Base-by-base conservation (phyloP, 1,140 invertebrate genomes). In the Wasmannia auropunctata region DNA sequence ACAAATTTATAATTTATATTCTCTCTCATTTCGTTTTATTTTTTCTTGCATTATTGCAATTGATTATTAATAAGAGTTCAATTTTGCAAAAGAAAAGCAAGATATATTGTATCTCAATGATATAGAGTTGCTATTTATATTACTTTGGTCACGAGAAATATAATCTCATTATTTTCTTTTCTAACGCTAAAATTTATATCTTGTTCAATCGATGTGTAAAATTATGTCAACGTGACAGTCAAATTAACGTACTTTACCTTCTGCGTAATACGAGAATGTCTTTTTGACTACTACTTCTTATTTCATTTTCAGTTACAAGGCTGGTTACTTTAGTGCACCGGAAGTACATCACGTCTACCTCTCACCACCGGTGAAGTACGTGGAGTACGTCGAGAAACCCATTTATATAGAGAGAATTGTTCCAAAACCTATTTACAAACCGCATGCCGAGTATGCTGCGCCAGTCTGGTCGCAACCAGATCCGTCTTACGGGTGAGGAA, bases 361-460 rank as follows among this genome's bases (percentile, higher is more conserved):
- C 7, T 79, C 93, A 8, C 88, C 92, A 19, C 94, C 94, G 0
- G 89, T 91, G 37, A 76, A 93, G 28, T 87, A 93, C 7, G 91
- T 93, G 43, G 93, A 93, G 86, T 94, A 94, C 49, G 90, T 95
- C 3, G 94, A 95, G 75, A 94, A 94, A 81, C 94, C 94, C 16
- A 89, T 95, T 54, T 94, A 88, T 87, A 91, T 94, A 11, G 91
- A 93, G 79, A 94, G 86, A 72, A 90, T 94, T 63, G 77, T 94
- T 34, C 93, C 93, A 56, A 34, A 75, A n/a, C 90, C 93, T 67
- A 84, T 93, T 76, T 92, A 90, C 72, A 93, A 94, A 88, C 85
- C 87, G 28, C 91, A 91, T 16, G 83, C 79, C 6, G 93, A 93
- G 77, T 94, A 94, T 63, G 91, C 90, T 28, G 81, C 79, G 10